Conservation (phyloP, 2,888 invertebrate species). For the Drosophila picticornis region DNA sequence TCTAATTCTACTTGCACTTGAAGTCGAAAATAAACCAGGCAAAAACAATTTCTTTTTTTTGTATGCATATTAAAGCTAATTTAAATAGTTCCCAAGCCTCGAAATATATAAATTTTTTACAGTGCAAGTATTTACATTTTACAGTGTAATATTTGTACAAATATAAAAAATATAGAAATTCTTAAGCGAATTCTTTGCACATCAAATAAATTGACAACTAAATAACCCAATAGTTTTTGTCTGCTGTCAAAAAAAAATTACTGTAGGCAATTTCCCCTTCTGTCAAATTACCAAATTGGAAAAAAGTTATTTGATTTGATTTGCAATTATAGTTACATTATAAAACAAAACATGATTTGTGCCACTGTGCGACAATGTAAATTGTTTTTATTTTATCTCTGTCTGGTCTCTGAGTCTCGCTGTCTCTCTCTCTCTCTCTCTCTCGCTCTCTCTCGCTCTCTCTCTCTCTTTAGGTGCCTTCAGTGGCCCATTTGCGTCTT, state of each 20-base stretch:
- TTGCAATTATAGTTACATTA: neutral
- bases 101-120: neutral
- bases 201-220: neutral
- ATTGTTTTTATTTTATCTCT: conserved; percentile 5
- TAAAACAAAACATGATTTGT: neutral
- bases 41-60: conserved; percentile 29
- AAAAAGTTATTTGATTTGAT: neutral
- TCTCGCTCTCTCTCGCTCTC: too few species aligned
- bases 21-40: conserved; percentile 65
- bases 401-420: neutral
- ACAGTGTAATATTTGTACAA: neutral
- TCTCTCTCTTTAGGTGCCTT: neutral
- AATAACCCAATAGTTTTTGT: neutral
- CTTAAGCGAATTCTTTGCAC: neutral
- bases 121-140: neutral
- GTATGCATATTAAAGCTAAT: conserved; percentile 5
- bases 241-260: neutral
- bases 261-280: neutral
- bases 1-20: conserved; percentile 64
- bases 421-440: neutral
- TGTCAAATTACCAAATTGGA: neutral
- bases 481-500: conserved; percentile 19
- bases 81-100: conserved; percentile 14
- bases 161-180: neutral
- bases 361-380: conserved; percentile 1